Percentiles rank a stretch among this genome's conserved stretches.
Evolutionary conservation across 1,140 invertebrate genomes (phyloP).

Genomic region (Psix sp.): DNA sequence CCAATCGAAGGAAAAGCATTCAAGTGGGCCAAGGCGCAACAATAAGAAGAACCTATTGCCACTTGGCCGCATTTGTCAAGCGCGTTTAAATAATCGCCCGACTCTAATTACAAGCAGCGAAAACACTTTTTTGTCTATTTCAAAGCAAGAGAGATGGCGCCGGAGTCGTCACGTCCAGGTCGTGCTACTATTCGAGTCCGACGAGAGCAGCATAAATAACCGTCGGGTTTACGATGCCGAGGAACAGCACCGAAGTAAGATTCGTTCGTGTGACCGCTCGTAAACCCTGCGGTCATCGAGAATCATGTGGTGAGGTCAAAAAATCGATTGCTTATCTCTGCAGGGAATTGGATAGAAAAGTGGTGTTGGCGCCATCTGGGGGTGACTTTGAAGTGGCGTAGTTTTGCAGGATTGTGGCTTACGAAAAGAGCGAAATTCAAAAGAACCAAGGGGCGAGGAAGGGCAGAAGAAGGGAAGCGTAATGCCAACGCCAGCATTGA

Average conservation of each 20-base stretch:
- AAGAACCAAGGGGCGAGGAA: background rate
- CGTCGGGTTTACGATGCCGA: slow-evolving; percentile 69
- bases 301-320: slow-evolving; percentile 12
- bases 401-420: slow-evolving; percentile 8
- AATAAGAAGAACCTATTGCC: too few species aligned
- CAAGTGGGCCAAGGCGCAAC: background rate
- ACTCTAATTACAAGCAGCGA: slow-evolving; percentile 22
- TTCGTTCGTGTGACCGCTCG: slow-evolving; percentile 69
- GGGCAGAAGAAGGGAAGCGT: slow-evolving; percentile 15
- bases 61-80: too few species aligned
- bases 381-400: too few species aligned
- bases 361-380: too few species aligned
- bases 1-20: slow-evolving; percentile 4
- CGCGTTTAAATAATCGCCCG: slow-evolving; percentile 16
- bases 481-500: slow-evolving; percentile 68
- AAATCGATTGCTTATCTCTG: too few species aligned
- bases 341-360: too few species aligned
- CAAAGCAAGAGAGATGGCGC: slow-evolving; percentile 48
- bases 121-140: too few species aligned
- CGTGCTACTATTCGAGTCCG: slow-evolving; percentile 70
- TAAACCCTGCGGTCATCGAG: slow-evolving; percentile 68
- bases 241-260: slow-evolving; percentile 55
- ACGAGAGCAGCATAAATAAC: slow-evolving; percentile 76
- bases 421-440: background rate
- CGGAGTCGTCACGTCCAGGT: slow-evolving; percentile 72